These are phyloP conservation scores for Podarcis raffonei DNA, from an alignment of 2,113 vertebrate genomes.

Conservation along the genomic window DNA sequence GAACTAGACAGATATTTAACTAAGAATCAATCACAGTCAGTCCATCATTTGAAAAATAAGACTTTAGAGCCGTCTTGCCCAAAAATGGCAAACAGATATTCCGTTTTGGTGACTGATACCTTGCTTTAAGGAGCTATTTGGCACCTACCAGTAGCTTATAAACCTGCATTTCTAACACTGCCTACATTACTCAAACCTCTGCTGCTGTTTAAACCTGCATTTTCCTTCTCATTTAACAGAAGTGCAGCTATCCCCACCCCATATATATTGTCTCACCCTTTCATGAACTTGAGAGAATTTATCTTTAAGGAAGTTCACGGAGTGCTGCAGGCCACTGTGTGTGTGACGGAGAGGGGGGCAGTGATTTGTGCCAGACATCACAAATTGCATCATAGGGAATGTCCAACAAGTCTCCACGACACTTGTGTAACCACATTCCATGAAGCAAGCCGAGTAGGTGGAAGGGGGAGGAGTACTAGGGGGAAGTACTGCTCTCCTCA, in stretches of 20 bases:
- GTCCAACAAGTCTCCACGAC: constrained; percentile 13
- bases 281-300: background rate
- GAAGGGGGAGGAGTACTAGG: too few species aligned
- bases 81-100: too few species aligned
- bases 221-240: background rate
- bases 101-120: too few species aligned
- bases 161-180: too few species aligned
- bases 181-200: too few species aligned
- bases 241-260: background rate
- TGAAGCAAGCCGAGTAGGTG: background rate
- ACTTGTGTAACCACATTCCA: constrained; percentile 4
- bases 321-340: background rate
- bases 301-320: constrained; percentile 13
- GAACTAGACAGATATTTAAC: too few species aligned
- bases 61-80: too few species aligned
- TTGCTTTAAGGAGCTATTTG: too few species aligned
- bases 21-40: too few species aligned
- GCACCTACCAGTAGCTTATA: too few species aligned
- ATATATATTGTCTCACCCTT: background rate
- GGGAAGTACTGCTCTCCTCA: too few species aligned
- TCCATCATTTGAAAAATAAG: too few species aligned
- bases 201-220: background rate
- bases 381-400: constrained; percentile 25
- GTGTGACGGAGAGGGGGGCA: background rate
- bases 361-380: constrained; percentile 2